A percentile compares a stretch with the other conserved stretches of the same genome.
Conservation (phyloP, 1,140 invertebrate species). For the Brachionus angularis region DNA sequence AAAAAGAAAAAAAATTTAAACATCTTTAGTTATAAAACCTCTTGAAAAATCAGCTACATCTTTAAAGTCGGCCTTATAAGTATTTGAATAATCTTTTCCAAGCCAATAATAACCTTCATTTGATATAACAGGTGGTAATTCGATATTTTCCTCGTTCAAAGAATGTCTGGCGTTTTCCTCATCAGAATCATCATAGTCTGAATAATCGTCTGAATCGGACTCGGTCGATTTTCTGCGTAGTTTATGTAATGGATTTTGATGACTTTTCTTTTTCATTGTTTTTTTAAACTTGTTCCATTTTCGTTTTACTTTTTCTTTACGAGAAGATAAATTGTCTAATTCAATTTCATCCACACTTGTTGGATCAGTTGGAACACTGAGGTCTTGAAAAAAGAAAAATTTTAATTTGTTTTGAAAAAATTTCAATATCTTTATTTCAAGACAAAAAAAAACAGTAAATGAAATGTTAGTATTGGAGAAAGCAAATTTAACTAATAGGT, state of each 20-base stretch:
- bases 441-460: too few relatives aligned
- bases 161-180: conserved; percentile 11
- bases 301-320: conserved; percentile 14
- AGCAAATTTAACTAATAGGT: too few relatives aligned
- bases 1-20: too few relatives aligned
- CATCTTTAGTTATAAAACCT: too few relatives aligned
- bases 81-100: conserved; percentile 95
- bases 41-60: conserved; percentile 62
- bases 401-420: background rate
- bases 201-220: conserved; percentile 1
- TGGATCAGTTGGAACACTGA: background rate
- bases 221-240: background rate
- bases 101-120: conserved; percentile 66
- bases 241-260: background rate
- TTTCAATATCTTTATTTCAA: too few relatives aligned
- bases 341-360: background rate
- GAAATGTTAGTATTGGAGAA: too few relatives aligned
- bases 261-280: conserved; percentile 18
- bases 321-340: background rate
- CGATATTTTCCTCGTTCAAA: conserved; percentile 10
- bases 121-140: background rate
- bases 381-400: background rate
- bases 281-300: conserved; percentile 29
- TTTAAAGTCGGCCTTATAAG: conserved; percentile 93
- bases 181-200: background rate